Evolutionary conservation across 2,888 invertebrate species (phyloP).

Genomic region (Pollenia labialis): DNA sequence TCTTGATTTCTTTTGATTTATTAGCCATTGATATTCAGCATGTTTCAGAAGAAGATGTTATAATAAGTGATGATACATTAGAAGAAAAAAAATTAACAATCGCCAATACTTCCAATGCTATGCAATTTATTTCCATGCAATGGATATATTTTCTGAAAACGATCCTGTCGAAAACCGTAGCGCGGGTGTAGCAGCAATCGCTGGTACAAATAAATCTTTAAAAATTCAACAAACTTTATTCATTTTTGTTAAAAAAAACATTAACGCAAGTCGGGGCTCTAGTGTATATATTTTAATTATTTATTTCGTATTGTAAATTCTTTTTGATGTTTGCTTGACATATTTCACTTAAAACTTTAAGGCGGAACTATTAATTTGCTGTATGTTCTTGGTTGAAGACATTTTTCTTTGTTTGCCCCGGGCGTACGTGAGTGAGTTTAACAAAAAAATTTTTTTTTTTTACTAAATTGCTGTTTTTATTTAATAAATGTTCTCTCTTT

Average conservation of each 20-base stretch:
- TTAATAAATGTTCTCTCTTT: no score
- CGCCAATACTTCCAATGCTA: conserved; percentile 31
- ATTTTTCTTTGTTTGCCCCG: no score
- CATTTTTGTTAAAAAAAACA: conserved; percentile 20
- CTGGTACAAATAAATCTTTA: conserved; percentile 14
- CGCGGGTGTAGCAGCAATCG: conserved; percentile 38
- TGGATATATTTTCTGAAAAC: background rate
- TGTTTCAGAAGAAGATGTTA: conserved; percentile 14
- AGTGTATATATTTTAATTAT: no score
- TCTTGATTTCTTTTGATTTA: conserved; percentile 29
- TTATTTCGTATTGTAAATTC: no score
- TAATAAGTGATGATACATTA: conserved; percentile 5
- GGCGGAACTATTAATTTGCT: no score
- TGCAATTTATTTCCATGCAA: background rate
- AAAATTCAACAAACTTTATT: conserved; percentile 32
- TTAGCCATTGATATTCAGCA: conserved; percentile 24
- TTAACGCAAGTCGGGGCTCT: no score
- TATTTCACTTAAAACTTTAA: no score
- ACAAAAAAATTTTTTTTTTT: no score
- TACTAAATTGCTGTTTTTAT: no score
- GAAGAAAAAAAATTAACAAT: conserved; percentile 41
- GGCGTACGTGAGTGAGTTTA: no score
- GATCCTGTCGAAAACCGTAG: conserved; percentile 38
- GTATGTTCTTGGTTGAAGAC: no score
- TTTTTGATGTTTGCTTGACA: no score